phyloP scores from a whole-genome alignment of 2,888 invertebrate species.

The Ophion obscuratus region DNA sequence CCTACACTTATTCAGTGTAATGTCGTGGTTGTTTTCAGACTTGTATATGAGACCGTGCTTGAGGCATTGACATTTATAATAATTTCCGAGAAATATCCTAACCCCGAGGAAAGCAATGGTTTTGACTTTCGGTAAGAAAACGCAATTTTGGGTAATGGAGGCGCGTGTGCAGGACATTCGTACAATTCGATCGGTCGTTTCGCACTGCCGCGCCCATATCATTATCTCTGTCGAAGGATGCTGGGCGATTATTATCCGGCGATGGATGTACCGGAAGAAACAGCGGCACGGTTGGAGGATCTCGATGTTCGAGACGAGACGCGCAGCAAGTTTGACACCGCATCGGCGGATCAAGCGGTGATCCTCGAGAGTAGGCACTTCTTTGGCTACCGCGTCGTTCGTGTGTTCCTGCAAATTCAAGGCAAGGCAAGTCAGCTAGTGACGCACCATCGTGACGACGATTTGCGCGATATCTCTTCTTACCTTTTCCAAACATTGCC shows the following conservation, averaged over 20 bases:
- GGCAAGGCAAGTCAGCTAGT: background rate
- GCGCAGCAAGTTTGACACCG: constrained; percentile 68
- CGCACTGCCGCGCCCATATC: constrained; percentile 75
- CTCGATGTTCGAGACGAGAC: constrained; percentile 69
- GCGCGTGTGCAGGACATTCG: background rate
- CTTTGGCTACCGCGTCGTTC: constrained; percentile 88
- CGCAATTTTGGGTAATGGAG: background rate
- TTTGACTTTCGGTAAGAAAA: constrained; percentile 71
- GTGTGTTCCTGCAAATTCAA: constrained; percentile 88
- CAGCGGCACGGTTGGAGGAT: constrained; percentile 67
- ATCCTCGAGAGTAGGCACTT: constrained; percentile 93
- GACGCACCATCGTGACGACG: too few species aligned
- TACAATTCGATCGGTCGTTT: background rate
- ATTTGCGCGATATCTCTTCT: background rate
- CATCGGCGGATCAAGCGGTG: constrained; percentile 52
- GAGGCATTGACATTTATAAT: constrained; percentile 77
- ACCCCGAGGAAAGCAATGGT: constrained; percentile 72
- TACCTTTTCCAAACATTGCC: constrained; percentile 93
- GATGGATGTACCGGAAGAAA: constrained; percentile 68
- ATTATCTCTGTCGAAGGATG: constrained; percentile 75
- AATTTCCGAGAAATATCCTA: constrained; percentile 78
- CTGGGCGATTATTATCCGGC: constrained; percentile 60
- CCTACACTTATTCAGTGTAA: too few species aligned
- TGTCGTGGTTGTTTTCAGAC: too few species aligned
- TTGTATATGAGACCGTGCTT: constrained; percentile 45